Base-by-base conservation (phyloP, 2,888 invertebrate species). In the Sipha maydis region DNA sequence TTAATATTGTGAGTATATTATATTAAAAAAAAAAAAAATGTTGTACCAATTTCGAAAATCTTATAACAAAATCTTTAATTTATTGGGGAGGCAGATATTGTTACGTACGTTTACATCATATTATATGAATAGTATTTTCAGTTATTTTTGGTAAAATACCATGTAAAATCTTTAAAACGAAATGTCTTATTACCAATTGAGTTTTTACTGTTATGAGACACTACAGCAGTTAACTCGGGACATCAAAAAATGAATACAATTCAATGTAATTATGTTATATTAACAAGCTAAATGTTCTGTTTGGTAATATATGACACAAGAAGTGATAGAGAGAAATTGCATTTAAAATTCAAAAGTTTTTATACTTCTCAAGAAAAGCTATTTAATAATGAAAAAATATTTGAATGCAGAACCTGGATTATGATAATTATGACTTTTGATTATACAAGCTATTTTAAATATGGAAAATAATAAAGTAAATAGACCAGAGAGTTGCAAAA, bases 131-230 rank as follows among this genome's bases (percentile, higher is more conserved):
- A n/a, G n/a, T 41, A 38, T 38, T 7, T 34, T 61, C 28, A 38
- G 19, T 73, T 83, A 54, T 56, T 73, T 84, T 75, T 9, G 3
- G 56, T 38, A 11, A 21, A 84, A 75, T 38, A 84, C n/a, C 38
- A 61, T 83, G 83, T 83, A 25, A 34, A 73, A 83, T 73, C 34
- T 56, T n/a, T 34, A 83, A 75, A 84, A 31, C 28, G 56, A 84
- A 84, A 75, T 38, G 75, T 84, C 61, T 84, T 84, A 84, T 75
- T 84, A 28, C 28, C 38, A 56, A 28, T 75, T 61, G 56, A 73
- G 61, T 14, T 14, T 14, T 48, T 14, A 48, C 11, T 48, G 14
- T 38, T 84, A 84, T 84, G 38, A 75, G 75, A 75, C 75, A 69
- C 38, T 38, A 56, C 14, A 48, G 75, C 48, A 48, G 14, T 61